Percentiles rank a stretch among this genome's conserved stretches.
phyloP scores from a whole-genome alignment of 2,888 invertebrate species.

The Eumerus sabulonum region DNA sequence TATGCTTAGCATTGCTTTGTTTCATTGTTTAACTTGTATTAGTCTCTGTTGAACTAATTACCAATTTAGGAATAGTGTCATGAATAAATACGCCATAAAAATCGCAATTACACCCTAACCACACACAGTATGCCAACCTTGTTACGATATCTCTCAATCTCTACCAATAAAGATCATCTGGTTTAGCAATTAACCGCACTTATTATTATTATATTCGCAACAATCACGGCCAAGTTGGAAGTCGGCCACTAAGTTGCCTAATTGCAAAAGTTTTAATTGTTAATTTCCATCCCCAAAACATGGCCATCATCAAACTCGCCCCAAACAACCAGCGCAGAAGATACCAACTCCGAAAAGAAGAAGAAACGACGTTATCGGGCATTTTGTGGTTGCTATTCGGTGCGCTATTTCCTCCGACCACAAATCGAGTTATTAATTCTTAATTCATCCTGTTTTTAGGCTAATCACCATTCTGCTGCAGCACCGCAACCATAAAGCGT shows the following conservation, averaged over 20 bases:
- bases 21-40: neutral
- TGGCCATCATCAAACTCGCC: neutral
- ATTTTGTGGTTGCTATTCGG: no score
- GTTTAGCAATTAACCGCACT: slow-evolving; percentile 67
- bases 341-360: slow-evolving; percentile 15
- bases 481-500: slow-evolving; percentile 14
- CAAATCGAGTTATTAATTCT: slow-evolving; percentile 68
- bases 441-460: slow-evolving; percentile 66
- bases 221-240: slow-evolving; percentile 59
- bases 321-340: slow-evolving; percentile 9
- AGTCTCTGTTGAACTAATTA: neutral
- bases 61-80: slow-evolving; percentile 20
- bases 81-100: slow-evolving; percentile 40
- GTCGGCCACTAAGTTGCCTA: slow-evolving; percentile 66
- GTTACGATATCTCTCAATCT: slow-evolving; percentile 22
- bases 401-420: slow-evolving; percentile 37
- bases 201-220: slow-evolving; percentile 51
- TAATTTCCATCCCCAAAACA: slow-evolving; percentile 45
- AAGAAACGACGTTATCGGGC: slow-evolving; percentile 3
- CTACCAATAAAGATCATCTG: slow-evolving; percentile 67
- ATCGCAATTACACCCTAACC: neutral
- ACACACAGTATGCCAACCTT: neutral
- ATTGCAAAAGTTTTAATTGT: slow-evolving; percentile 69
- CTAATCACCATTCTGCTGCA: slow-evolving; percentile 55
- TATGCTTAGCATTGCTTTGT: neutral